Evolutionary conservation across 1,140 invertebrate species (phyloP), one percentile per base, ranked within the genome.

Genomic region (Asobara japonica): DNA sequence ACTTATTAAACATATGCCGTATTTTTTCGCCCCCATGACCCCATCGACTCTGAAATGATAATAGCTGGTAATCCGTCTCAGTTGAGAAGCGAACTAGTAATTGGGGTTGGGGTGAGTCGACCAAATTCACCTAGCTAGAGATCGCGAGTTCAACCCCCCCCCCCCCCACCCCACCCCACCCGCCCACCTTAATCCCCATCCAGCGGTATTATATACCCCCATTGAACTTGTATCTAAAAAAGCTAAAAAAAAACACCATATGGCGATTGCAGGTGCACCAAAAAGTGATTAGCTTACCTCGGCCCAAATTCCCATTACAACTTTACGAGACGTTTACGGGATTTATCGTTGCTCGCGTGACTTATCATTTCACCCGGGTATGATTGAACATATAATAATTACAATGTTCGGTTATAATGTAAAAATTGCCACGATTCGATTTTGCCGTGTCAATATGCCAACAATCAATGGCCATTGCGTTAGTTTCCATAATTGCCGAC

Each of bases 221-320:
- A 72, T 51, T 64, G 51, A 73, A 70, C 31, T 77, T 60, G 70
- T 77, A 73, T 62, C 29, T 76, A 78, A 18, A 20, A 77, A 83
- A 82, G 84, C 78, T 83, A 83, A 85, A 85, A 84, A 80, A 86
- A 82, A 84, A 82, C 80, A 83, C 85, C 86, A 88, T 88, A 88
- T 88, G 86, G 84, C 74, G 76, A 68, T 60, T 80, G 86, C 86
- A 88, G 86, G 86, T 88, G 86, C 83, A 86, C 82, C 27, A 64
- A 76, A 79, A 81, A 82, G 73, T 84, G 84, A 87, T 86, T 87
- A 87, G 80, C 82, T n/a, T 81, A 77, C 78, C 76, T 66, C 80
- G 78, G 76, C 81, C n/a, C 82, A 85, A 85, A 88, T 88, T 86
- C 85, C 85, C 86, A 86, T 88, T 84, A 86, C 76, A 70, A 80